Conservation (phyloP, 2,113 vertebrate genomes). For the Muscicapa adusta region DNA sequence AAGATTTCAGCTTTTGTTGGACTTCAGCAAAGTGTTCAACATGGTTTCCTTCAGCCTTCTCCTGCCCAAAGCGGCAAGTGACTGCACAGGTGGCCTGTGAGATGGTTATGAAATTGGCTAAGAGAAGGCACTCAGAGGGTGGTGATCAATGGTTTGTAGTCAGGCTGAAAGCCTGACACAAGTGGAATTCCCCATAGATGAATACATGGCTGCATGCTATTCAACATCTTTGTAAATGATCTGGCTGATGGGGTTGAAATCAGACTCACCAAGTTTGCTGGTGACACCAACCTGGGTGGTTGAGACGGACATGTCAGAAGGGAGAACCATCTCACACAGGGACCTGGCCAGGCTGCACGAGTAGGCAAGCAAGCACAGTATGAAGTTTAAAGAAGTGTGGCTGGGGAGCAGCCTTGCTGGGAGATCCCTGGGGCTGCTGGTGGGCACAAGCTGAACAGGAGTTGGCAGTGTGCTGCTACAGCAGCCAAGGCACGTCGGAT, state of each 20-base stretch:
- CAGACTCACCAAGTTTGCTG: not conserved
- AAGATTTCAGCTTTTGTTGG: not conserved
- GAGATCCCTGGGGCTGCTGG: not conserved
- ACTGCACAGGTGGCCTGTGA: not conserved
- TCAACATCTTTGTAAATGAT: not conserved
- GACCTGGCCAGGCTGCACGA: not conserved
- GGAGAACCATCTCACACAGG: not conserved
- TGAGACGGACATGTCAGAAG: not conserved
- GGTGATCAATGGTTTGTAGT: not conserved
- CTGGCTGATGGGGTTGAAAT: not conserved
- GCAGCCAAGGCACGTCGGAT: rapidly evolving
- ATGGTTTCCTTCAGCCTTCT: not conserved
- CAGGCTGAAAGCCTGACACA: not conserved
- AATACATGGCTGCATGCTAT: not conserved
- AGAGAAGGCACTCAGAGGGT: not conserved
- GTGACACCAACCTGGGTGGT: not conserved
- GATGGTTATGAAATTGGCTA: not conserved
- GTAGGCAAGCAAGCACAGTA: not conserved
- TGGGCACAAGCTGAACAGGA: not conserved
- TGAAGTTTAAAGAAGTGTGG: not conserved
- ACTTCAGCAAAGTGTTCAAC: not conserved
- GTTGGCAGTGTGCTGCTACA: rapidly evolving
- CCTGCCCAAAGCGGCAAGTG: not conserved
- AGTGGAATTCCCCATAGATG: not conserved
- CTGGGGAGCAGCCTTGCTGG: not conserved